phyloP scores from a whole-genome alignment of 2,888 invertebrate species.

The Geotrupes spiniger region DNA sequence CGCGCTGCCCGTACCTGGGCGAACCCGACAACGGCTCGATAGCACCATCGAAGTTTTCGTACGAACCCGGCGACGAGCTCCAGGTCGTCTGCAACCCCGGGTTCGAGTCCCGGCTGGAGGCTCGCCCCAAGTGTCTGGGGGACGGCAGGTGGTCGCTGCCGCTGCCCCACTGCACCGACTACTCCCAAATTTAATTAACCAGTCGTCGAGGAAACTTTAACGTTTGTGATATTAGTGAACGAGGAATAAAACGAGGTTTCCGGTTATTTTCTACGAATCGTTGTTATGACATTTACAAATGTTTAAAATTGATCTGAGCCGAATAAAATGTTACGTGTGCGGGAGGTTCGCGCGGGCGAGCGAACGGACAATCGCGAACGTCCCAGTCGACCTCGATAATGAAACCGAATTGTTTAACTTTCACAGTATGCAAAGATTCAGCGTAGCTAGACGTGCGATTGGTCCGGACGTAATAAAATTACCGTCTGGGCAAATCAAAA shows the following conservation, averaged over 20 bases:
- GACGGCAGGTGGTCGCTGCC: slow-evolving; percentile 69
- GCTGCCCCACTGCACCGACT: slow-evolving; percentile 66
- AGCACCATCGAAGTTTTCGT: slow-evolving; percentile 69
- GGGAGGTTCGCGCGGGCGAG: neutral
- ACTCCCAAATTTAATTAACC: slow-evolving; percentile 46
- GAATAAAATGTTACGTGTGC: neutral
- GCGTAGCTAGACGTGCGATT: too few relatives aligned
- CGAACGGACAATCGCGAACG: too few relatives aligned
- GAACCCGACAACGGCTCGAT: slow-evolving; percentile 69
- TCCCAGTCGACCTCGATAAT: too few relatives aligned
- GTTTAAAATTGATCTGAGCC: slow-evolving; percentile 10
- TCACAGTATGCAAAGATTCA: too few relatives aligned
- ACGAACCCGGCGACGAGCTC: slow-evolving; percentile 70
- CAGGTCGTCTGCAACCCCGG: slow-evolving; percentile 68
- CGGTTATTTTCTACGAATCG: slow-evolving; percentile 21
- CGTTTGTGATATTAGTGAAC: slow-evolving; percentile 30
- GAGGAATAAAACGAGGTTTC: slow-evolving; percentile 15
- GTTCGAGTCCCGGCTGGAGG: slow-evolving; percentile 51
- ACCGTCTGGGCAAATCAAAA: too few relatives aligned
- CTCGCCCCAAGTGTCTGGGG: slow-evolving; percentile 60
- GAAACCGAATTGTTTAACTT: too few relatives aligned
- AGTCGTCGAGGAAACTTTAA: slow-evolving; percentile 27
- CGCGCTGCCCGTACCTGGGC: slow-evolving; percentile 69
- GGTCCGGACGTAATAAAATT: too few relatives aligned
- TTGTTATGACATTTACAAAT: slow-evolving; percentile 9